Evolutionary conservation across 1,140 invertebrate species (phyloP), one percentile per base, ranked within the genome.

Genomic region (Eulimnadia texana): DNA sequence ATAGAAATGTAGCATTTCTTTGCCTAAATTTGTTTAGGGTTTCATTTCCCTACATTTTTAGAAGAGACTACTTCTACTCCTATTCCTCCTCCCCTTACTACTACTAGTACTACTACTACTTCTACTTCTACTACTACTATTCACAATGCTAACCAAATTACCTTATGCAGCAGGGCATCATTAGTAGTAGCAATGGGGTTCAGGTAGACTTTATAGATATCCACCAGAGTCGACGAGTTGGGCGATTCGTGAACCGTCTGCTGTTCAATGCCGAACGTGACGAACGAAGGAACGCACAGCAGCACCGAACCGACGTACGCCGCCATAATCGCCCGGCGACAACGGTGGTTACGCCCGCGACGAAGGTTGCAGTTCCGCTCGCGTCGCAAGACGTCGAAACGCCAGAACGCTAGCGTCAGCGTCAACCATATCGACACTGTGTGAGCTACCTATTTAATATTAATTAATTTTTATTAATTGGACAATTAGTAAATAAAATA

Each of bases 361-460:
- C 33, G 25, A 3, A 20, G 24, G 22, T 33, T 20, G 6, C 33
- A 16, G 16, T 42, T 23, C 33, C 33, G 11, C 54, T 33, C 60
- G 20, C 58, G 62, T 62, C 42, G 72, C 0, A 94, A 88, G 1
- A 89, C 90, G 19, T 96, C 84, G 70, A 92, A 96, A 3, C 93
- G 77, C 88, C 93, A 97, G 3, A 96, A 83, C 0, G 93, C 93
- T 42, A 96, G 71, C 1, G 88, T 88, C 0, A 96, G 84, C 0
- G 92, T 94, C 60, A 96, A 71, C 81, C 88, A 93, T 58, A 93
- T 94, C 0, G 90, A 91, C 50, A 94, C 88, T 0, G 92, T 94
- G 71, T 97, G 93, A 68, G 84, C 84, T 1, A 91, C 87, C 72
- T 90, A 20, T 42, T 9, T 6, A 16, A 42, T 16, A n/a, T n/a